A percentile compares a stretch with the other conserved stretches of the same genome.
These are phyloP conservation scores for Mycteria americana DNA, from an alignment of 2,797 vertebrate species.

Conservation along the genomic window DNA sequence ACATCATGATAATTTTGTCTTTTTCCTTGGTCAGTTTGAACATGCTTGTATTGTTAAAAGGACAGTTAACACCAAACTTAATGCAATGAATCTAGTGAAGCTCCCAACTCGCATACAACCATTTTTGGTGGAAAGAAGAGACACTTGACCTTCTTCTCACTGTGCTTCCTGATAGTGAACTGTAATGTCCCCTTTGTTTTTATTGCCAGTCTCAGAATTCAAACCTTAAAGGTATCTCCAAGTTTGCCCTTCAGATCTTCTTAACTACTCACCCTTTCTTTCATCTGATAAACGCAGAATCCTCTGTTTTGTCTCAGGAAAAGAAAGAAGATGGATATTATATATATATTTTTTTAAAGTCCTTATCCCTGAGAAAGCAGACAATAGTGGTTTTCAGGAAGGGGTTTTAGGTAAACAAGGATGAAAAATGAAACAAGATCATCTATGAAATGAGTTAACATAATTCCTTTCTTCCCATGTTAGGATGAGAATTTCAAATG, in stretches of 20 bases:
- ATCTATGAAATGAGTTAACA: not conserved
- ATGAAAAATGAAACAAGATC: not conserved
- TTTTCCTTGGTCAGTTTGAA: not conserved
- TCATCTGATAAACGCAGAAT: not conserved
- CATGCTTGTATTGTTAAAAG: not conserved
- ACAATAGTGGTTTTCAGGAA: not conserved
- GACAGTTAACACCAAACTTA: not conserved
- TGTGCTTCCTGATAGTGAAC: not conserved
- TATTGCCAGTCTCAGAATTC: not conserved
- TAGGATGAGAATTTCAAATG: not conserved
- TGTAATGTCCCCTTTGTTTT: not conserved
- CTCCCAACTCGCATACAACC: not conserved
- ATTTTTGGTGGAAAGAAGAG: not conserved
- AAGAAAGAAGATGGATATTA: not conserved
- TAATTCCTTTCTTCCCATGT: not conserved
- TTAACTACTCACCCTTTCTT: not conserved
- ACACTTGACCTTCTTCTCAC: not conserved
- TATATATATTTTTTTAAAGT: not conserved
- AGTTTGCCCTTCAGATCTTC: not conserved
- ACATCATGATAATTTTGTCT: not conserved
- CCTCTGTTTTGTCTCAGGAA: not conserved
- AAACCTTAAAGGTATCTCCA: not conserved
- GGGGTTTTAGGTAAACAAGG: not conserved
- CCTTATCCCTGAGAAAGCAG: not conserved
- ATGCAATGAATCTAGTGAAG: not conserved